These are phyloP conservation scores for Platycheirus albimanus DNA, from an alignment of 2,888 invertebrate genomes.

Conservation along the genomic window DNA sequence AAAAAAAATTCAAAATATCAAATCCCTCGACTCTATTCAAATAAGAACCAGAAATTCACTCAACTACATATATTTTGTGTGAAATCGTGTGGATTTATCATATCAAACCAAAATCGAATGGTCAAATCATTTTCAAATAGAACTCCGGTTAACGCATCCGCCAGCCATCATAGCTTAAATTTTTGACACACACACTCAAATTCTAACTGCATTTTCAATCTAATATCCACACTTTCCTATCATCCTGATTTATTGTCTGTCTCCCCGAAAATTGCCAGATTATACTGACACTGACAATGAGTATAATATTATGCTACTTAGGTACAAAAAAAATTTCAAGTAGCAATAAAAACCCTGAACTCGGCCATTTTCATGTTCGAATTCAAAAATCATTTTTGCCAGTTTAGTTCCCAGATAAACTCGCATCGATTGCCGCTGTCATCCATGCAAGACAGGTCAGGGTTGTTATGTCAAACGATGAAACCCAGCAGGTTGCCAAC, in stretches of 20 bases:
- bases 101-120: constrained; percentile 19
- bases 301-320: neutral
- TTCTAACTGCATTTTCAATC: neutral
- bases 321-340: constrained; percentile 44
- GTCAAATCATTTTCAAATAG: constrained; percentile 16
- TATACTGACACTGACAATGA: constrained; percentile 9
- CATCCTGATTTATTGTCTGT: neutral
- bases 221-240: neutral
- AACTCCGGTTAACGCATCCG: constrained; percentile 2
- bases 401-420: neutral
- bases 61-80: neutral
- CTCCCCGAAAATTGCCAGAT: constrained; percentile 30
- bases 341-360: constrained; percentile 54
- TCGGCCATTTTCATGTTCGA: constrained; percentile 39
- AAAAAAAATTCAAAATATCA: no score
- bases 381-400: constrained; percentile 42
- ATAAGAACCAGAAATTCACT: neutral
- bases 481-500: constrained; percentile 60
- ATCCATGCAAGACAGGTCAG: constrained; percentile 54
- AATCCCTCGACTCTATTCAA: neutral
- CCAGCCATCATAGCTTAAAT: neutral
- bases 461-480: constrained; percentile 56
- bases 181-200: neutral
- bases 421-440: constrained; percentile 28
- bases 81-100: constrained; percentile 7